Evolutionary conservation across 2,113 vertebrate species (phyloP).

Genomic region (Nicator chloris): DNA sequence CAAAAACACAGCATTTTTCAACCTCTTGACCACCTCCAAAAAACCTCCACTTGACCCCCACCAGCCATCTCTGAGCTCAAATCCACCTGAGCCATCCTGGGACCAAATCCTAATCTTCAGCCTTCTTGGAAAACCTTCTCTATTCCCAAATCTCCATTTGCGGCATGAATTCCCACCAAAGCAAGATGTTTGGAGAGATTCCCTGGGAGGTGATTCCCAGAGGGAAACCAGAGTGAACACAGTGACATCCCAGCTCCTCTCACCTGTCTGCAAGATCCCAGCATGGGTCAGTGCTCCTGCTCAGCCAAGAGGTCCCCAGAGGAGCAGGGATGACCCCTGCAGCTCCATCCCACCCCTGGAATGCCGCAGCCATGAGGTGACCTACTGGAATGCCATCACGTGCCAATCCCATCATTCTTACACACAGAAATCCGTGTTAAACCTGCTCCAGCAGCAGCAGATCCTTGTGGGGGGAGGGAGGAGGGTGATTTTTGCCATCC

Average conservation of each 20-base stretch:
- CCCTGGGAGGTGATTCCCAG: background rate
- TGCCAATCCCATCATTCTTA: background rate
- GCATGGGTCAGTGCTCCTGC: fast-evolving
- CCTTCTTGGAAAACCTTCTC: background rate
- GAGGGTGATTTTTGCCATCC: background rate
- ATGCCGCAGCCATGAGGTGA: background rate
- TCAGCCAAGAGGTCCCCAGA: background rate
- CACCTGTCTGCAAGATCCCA: background rate
- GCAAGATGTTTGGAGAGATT: background rate
- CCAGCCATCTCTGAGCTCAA: background rate
- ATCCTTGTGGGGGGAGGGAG: background rate
- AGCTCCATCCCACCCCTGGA: background rate
- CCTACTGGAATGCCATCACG: background rate
- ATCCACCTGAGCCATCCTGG: background rate
- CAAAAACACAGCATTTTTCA: fast-evolving
- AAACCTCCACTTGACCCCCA: background rate
- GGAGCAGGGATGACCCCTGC: background rate
- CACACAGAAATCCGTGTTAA: background rate
- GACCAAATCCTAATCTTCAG: background rate
- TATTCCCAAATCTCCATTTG: background rate
- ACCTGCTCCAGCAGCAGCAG: background rate
- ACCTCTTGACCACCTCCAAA: background rate
- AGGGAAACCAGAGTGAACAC: background rate
- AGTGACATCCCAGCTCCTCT: background rate
- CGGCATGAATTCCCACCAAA: background rate